Conservation (phyloP, 2,797 vertebrate genomes). For the Neosalanx taihuensis region DNA sequence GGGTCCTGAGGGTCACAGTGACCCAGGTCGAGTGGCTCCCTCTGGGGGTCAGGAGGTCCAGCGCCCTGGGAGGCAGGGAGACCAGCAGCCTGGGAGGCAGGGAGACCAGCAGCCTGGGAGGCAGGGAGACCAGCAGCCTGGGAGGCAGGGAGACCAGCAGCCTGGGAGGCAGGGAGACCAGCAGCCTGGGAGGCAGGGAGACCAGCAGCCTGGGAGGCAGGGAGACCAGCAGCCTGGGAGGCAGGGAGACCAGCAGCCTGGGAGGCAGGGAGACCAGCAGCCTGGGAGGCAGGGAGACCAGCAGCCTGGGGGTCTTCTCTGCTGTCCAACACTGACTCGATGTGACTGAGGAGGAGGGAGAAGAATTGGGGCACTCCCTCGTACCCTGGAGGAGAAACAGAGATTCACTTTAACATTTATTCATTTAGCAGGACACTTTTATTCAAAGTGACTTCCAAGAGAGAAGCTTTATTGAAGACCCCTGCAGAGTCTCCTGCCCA, state of each 20-base stretch:
- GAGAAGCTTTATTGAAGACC: too few relatives aligned
- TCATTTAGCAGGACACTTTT: too few relatives aligned
- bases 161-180: not conserved
- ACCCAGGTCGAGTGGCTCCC: not conserved
- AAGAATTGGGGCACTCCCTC: slow-evolving; percentile 78
- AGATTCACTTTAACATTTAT: not conserved
- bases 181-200: not conserved
- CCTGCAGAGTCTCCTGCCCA: slow-evolving; percentile 26
- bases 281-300: not conserved
- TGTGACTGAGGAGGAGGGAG: slow-evolving; percentile 69
- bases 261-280: not conserved
- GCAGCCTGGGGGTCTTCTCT: slow-evolving; percentile 1
- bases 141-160: not conserved
- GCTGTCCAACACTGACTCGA: slow-evolving; percentile 63
- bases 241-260: not conserved
- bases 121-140: not conserved
- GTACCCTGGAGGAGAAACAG: slow-evolving; percentile 59
- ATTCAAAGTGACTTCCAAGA: too few relatives aligned
- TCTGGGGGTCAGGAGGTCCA: not conserved
- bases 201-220: not conserved
- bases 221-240: not conserved
- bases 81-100: not conserved
- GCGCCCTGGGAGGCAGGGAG: too few relatives aligned
- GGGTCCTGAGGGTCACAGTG: not conserved
- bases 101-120: not conserved